Evolutionary conservation across 2,797 vertebrate species (phyloP).

Genomic region (Mus caroli): DNA sequence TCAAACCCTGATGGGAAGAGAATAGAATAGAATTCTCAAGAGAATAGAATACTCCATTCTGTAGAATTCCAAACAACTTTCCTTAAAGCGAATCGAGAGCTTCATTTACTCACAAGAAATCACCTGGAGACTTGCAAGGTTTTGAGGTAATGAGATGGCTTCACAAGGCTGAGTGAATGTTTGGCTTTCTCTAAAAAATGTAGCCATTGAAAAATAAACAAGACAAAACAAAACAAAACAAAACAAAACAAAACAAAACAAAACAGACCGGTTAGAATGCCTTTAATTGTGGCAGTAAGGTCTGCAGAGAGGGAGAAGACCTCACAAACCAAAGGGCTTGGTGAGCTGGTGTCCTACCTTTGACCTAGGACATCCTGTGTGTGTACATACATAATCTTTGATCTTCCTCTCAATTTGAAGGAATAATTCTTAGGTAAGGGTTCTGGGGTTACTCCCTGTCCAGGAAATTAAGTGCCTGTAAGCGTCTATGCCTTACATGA

Average conservation of each 20-base stretch:
- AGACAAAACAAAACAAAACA: too few species aligned
- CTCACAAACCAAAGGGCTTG: neutral
- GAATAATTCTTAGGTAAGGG: constrained; percentile 8
- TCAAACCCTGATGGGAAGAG: neutral
- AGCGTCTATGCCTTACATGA: constrained; percentile 47
- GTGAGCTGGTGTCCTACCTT: neutral
- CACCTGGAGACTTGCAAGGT: constrained; percentile 62
- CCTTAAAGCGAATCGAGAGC: constrained; percentile 46
- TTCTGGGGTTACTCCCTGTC: constrained; percentile 24
- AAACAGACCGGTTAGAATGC: neutral
- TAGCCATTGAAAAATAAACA: constrained; percentile 50
- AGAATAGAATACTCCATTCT: neutral
- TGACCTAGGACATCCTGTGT: neutral
- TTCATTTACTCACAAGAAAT: constrained; percentile 34
- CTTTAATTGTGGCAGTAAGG: constrained; percentile 39
- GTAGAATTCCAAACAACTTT: constrained; percentile 24
- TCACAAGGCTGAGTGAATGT: neutral
- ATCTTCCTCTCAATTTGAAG: neutral
- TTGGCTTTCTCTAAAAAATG: constrained; percentile 62
- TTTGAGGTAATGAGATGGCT: constrained; percentile 71
- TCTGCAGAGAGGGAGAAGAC: neutral
- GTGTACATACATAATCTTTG: neutral
- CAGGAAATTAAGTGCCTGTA: constrained; percentile 46
- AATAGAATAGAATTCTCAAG: neutral
- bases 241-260: too few species aligned